A percentile compares a stretch with the other conserved stretches of the same genome.
phyloP scores from a whole-genome alignment of 2,888 invertebrate species.

The Lepidocyrtoides sp. region DNA sequence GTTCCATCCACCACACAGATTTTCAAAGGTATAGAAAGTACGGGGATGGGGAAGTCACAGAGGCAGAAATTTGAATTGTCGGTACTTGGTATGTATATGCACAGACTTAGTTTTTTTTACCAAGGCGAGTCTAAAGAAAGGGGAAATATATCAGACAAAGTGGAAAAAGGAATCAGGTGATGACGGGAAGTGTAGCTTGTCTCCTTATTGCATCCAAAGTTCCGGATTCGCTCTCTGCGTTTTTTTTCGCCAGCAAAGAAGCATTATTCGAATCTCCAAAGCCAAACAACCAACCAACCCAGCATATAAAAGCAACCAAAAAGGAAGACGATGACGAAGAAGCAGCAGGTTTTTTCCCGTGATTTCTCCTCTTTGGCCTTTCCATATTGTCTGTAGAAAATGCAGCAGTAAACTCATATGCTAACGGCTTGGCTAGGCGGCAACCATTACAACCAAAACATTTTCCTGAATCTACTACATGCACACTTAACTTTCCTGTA shows the following conservation, averaged over 20 bases:
- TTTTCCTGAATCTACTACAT: conserved; percentile 7
- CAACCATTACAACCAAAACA: conserved; percentile 20
- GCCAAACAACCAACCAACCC: conserved; percentile 28
- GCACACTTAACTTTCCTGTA: not conserved
- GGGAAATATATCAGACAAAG: conserved; percentile 63
- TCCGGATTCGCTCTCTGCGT: conserved; percentile 41
- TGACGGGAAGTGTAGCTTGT: conserved; percentile 72
- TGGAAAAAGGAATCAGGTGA: conserved; percentile 73
- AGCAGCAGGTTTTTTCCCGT: conserved; percentile 70
- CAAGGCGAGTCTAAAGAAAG: conserved; percentile 8
- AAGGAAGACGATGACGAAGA: conserved; percentile 7
- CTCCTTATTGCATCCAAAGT: conserved; percentile 69
- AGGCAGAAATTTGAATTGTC: conserved; percentile 47
- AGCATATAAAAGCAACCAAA: not conserved
- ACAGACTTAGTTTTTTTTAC: not conserved
- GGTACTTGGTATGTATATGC: not conserved
- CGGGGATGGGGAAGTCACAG: not conserved
- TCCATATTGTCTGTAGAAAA: not conserved
- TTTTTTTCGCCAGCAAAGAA: not conserved
- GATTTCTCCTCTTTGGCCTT: conserved; percentile 61
- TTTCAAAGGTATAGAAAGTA: not conserved
- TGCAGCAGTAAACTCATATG: not conserved
- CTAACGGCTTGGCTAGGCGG: not conserved
- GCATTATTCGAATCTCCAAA: conserved; percentile 36
- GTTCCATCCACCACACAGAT: not conserved